Percentiles rank a stretch among this genome's conserved stretches.
These are phyloP conservation scores for Siderastrea siderea DNA, from an alignment of 92 coral and sea anemone genomes.

Conservation along the genomic window DNA sequence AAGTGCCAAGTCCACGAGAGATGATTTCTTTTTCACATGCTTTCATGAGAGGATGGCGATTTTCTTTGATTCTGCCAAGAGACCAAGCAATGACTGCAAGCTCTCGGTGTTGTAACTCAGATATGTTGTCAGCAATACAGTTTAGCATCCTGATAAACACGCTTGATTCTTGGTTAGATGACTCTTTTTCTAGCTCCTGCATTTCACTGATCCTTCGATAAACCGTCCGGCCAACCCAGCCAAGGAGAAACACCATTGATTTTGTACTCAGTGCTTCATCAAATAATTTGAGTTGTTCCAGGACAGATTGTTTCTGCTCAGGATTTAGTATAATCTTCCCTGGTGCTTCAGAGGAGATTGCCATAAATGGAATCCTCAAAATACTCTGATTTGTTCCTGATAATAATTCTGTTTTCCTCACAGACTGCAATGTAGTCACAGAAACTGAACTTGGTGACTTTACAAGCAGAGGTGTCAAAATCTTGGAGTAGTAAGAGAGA, in stretches of 20 bases:
- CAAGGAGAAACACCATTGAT: slow-evolving; percentile 12
- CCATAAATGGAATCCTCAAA: not conserved
- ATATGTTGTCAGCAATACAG: slow-evolving; percentile 9
- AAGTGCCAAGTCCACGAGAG: slow-evolving; percentile 24
- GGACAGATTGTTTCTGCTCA: not conserved
- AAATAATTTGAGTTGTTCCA: slow-evolving; percentile 8
- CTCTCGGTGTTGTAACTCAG: not conserved
- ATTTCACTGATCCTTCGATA: not conserved
- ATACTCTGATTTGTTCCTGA: not conserved
- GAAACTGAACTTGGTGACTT: not conserved
- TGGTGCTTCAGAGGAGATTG: not conserved
- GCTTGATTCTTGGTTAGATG: not conserved
- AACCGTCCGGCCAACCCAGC: not conserved
- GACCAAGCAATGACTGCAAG: slow-evolving; percentile 30
- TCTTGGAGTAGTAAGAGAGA: not conserved
- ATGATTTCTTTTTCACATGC: slow-evolving; percentile 30
- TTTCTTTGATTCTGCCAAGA: slow-evolving; percentile 5
- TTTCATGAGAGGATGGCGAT: not conserved
- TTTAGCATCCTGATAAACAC: slow-evolving; percentile 5
- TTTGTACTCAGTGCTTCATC: slow-evolving; percentile 6
- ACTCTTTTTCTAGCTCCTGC: not conserved
- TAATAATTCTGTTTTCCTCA: not conserved
- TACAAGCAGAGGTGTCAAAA: not conserved
- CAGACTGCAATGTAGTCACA: not conserved
- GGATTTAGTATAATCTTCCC: not conserved